Conservation (phyloP, 2,797 vertebrate genomes). For the Babyrousa celebensis region DNA sequence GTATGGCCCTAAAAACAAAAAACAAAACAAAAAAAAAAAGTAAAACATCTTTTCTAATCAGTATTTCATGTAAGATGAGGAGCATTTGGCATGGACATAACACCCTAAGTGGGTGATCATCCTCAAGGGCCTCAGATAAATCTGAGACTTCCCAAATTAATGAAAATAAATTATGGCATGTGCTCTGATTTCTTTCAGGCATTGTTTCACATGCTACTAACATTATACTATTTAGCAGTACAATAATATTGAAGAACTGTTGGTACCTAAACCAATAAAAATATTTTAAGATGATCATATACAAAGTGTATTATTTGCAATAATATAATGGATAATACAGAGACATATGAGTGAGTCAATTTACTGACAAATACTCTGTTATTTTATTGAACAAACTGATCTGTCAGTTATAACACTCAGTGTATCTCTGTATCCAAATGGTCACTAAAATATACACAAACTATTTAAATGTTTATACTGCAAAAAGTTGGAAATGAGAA, state of each 20-base stretch:
- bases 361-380: background rate
- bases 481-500: background rate
- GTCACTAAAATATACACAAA: background rate
- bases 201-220: background rate
- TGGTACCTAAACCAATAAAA: background rate
- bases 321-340: background rate
- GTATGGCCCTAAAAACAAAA: too few species aligned
- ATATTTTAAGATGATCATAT: conserved; percentile 10
- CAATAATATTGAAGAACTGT: background rate
- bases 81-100: background rate
- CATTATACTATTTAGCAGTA: background rate
- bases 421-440: conserved; percentile 12
- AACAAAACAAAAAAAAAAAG: too few species aligned
- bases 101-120: background rate
- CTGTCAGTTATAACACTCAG: background rate
- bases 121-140: background rate
- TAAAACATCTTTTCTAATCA: conserved; percentile 54
- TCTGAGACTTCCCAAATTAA: conserved; percentile 43
- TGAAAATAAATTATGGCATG: background rate
- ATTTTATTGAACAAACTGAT: background rate
- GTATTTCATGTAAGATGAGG: conserved; percentile 19
- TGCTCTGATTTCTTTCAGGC: conserved; percentile 21
- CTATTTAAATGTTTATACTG: background rate
- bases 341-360: background rate
- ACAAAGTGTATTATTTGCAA: background rate